Conservation (phyloP, 2,888 invertebrate genomes). For the Yponomeuta malinellus region DNA sequence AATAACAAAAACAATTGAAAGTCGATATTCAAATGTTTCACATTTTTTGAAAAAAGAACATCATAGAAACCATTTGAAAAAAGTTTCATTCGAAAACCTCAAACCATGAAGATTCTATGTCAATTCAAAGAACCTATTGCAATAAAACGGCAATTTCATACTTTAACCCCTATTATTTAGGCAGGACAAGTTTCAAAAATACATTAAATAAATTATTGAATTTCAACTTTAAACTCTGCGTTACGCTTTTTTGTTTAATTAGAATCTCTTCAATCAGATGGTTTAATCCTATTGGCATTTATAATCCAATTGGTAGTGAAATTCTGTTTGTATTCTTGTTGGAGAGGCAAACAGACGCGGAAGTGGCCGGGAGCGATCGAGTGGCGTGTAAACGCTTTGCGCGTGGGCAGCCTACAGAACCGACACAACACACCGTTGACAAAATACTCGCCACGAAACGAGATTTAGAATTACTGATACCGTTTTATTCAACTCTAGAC, state of each 20-base stretch:
- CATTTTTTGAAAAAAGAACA: no score
- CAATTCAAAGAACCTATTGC: no score
- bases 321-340: constrained; percentile 13
- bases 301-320: constrained; percentile 19
- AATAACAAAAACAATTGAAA: no score
- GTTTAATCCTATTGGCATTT: constrained; percentile 9
- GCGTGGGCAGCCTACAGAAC: constrained; percentile 53
- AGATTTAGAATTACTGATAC: constrained; percentile 31
- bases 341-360: constrained; percentile 21
- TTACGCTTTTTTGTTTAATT: not conserved
- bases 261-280: constrained; percentile 1
- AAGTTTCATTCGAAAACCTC: no score
- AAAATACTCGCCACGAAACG: constrained; percentile 39
- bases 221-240: not conserved
- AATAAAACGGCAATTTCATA: no score
- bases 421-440: constrained; percentile 33
- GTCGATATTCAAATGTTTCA: no score
- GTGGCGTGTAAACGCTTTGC: constrained; percentile 40
- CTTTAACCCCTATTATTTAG: no score
- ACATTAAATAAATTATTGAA: not conserved
- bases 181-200: not conserved
- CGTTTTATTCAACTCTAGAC: constrained; percentile 25
- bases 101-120: no score
- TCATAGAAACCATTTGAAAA: no score
- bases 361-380: constrained; percentile 25